These are phyloP conservation scores for Drosophila bocki DNA, from an alignment of 1,140 invertebrate genomes.

Conservation along the genomic window DNA sequence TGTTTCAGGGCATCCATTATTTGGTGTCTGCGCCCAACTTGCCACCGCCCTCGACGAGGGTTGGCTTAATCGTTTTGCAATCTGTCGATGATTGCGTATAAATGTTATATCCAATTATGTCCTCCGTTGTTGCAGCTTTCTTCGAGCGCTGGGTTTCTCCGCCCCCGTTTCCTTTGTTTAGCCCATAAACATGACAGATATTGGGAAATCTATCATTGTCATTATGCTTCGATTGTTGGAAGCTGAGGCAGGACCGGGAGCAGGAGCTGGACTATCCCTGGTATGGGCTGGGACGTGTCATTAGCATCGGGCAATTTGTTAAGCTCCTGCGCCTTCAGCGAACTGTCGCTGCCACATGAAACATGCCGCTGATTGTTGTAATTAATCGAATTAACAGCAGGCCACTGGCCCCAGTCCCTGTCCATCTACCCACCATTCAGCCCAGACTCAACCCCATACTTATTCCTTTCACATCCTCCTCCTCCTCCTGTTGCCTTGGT, in stretches of 20 bases:
- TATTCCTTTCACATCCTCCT: too few species aligned
- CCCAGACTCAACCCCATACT: neutral
- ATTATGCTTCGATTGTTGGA: conserved; percentile 84
- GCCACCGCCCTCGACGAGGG: conserved; percentile 40
- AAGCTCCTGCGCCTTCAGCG: conserved; percentile 45
- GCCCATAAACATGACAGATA: conserved; percentile 84
- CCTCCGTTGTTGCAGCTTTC: conserved; percentile 38
- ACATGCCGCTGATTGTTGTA: conserved; percentile 85
- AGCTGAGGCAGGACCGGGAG: neutral
- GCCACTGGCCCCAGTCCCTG: conserved; percentile 27
- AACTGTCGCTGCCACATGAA: conserved; percentile 69
- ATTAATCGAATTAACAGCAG: conserved; percentile 85
- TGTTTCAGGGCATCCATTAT: neutral
- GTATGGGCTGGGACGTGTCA: conserved; percentile 40
- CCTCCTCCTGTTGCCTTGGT: conserved; percentile 1
- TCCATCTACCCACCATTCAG: neutral
- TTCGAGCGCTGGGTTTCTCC: neutral
- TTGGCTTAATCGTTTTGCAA: conserved; percentile 84
- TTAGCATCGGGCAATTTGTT: conserved; percentile 79
- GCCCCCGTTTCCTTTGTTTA: conserved; percentile 61
- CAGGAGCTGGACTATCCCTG: conserved; percentile 5
- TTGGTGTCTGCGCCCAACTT: conserved; percentile 21
- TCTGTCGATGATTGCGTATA: conserved; percentile 84
- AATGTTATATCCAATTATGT: conserved; percentile 83
- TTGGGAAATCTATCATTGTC: conserved; percentile 85